A percentile compares a stretch with the other conserved stretches of the same genome.
Conservation (phyloP, 2,888 invertebrate species). For the Reticulitermes lucifugus region DNA sequence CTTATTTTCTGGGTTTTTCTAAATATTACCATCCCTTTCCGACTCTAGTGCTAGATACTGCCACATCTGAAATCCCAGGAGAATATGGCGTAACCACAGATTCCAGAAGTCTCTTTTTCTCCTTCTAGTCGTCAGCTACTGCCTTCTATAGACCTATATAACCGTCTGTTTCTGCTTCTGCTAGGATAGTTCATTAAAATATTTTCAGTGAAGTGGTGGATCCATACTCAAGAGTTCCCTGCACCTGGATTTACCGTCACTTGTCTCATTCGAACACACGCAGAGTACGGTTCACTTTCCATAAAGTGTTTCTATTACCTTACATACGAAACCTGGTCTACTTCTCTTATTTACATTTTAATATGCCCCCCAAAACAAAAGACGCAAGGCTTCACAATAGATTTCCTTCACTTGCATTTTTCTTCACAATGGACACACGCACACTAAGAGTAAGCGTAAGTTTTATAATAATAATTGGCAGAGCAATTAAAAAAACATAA, state of each 20-base stretch:
- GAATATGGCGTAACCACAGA: not conserved
- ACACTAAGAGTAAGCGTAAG: not conserved
- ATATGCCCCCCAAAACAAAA: not conserved
- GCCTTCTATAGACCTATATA: not conserved
- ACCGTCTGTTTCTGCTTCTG: not conserved
- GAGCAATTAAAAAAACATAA: not conserved
- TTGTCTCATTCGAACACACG: not conserved
- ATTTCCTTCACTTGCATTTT: not conserved
- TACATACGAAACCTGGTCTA: not conserved
- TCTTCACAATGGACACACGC: not conserved
- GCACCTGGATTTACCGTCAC: slow-evolving; percentile 8
- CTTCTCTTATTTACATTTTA: not conserved
- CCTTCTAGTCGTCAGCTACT: not conserved
- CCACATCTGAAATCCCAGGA: not conserved
- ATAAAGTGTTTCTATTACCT: slow-evolving; percentile 8
- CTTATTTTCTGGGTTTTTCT: not conserved
- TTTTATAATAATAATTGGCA: not conserved
- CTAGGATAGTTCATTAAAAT: not conserved
- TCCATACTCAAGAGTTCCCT: not conserved
- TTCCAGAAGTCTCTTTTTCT: not conserved
- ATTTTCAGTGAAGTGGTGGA: not conserved
- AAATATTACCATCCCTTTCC: slow-evolving; percentile 18
- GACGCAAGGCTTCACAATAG: not conserved
- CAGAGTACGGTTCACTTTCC: not conserved
- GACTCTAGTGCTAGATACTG: not conserved